Evolutionary conservation across 2,113 vertebrate genomes (phyloP).

Genomic region (Myanophis thanlyinensis): DNA sequence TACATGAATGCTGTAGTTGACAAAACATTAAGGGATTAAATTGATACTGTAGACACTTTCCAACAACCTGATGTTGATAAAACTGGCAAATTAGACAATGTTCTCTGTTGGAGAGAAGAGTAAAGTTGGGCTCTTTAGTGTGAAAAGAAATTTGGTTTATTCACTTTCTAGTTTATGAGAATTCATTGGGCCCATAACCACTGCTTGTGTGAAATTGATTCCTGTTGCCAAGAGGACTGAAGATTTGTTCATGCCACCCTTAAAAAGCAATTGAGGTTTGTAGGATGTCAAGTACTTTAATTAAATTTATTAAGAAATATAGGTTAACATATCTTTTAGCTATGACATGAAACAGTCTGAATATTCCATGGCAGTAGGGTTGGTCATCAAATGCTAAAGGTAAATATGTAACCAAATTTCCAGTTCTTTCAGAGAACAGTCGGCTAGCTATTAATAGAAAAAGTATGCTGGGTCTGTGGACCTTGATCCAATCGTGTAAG

Average conservation of each 20-base stretch:
- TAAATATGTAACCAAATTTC: neutral
- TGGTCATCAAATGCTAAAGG: neutral
- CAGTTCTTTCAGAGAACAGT: neutral
- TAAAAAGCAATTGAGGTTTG: neutral
- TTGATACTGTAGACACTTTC: neutral
- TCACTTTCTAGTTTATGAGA: neutral
- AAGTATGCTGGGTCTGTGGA: neutral
- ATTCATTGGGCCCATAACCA: neutral
- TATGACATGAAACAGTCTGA: neutral
- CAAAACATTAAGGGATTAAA: neutral
- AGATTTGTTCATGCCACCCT: neutral
- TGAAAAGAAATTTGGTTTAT: neutral
- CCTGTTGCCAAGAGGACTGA: neutral
- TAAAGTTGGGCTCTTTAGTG: neutral
- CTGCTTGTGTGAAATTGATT: neutral
- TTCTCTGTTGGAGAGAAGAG: neutral
- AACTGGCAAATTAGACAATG: neutral
- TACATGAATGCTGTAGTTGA: neutral
- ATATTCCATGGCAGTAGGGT: neutral
- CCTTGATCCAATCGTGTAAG: neutral
- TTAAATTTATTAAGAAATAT: neutral
- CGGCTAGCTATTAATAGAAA: neutral
- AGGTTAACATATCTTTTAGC: neutral
- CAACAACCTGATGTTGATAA: neutral
- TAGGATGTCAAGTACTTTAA: neutral